Evolutionary conservation across 2,797 vertebrate genomes (phyloP), one percentile per base, ranked within the genome.

Genomic region (Anas acuta): DNA sequence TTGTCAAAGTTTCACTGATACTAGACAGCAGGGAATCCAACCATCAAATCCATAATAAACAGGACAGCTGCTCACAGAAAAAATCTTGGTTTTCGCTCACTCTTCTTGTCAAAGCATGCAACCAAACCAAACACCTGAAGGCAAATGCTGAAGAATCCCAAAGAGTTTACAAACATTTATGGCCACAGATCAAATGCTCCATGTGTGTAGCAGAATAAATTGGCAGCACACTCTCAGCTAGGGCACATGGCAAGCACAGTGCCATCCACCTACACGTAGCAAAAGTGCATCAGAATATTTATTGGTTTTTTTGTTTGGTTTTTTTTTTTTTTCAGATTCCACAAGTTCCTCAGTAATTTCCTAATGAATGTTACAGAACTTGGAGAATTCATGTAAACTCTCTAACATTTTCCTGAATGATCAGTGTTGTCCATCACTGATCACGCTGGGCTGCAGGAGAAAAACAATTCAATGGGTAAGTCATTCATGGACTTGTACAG

Each of bases 301-400:
- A 45, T 64, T 90, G 49, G 22, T 56, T 74, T 93, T 92, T 95
- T 81, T 93, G 90, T 94, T 81, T 93, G 90, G 94, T 81, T 74
- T 93, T 92, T 25, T 56, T 74, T 92, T 92, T 74, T 93, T 92
- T 95, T 79, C 66, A 89, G 77, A 86, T 82, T 84, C 81, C 23
- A 13, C 12, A 58, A 79, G 66, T 70, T 87, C 56, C 64, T 92
- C 28, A 15, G 47, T 73, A 32, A 93, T 92, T 81, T 92, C 72
- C 84, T 84, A 82, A 87, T 74, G 64, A 93, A 92, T 6, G 23
- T 67, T 82, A 47, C 20, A 77, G 60, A 75, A 74, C 65, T 51
- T 77, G 33, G 26, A 90, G 90, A 84, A 90, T 16, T 77, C 81
- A 41, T 1, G 4, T 54, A 76, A 94, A 54, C 35, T 66, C 69